Conservation (phyloP, 2,113 vertebrate genomes). For the Oncorhynchus masou region DNA sequence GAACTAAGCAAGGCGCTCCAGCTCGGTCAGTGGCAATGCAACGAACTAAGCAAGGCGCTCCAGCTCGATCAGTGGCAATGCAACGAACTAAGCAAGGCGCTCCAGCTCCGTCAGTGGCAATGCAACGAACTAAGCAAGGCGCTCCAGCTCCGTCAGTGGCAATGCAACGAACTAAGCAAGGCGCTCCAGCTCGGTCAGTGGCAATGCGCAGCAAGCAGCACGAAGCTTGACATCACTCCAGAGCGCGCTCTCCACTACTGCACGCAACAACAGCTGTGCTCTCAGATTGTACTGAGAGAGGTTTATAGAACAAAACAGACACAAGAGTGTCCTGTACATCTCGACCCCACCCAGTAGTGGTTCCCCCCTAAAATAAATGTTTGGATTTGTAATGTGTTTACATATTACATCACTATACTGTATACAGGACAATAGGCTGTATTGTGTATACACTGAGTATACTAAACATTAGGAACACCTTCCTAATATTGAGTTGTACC, state of each 20-base stretch:
- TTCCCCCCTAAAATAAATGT: too few species aligned
- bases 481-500: too few species aligned
- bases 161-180: background rate
- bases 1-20: slow-evolving; percentile 10
- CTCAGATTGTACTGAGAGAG: slow-evolving; percentile 53
- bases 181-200: slow-evolving; percentile 16
- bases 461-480: too few species aligned
- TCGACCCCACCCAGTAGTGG: slow-evolving; percentile 56
- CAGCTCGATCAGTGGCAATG: slow-evolving; percentile 7
- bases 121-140: background rate
- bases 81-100: slow-evolving; percentile 2
- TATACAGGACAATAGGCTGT: too few species aligned
- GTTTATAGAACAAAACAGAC: slow-evolving; percentile 50
- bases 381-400: too few species aligned
- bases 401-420: too few species aligned
- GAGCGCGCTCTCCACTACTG: slow-evolving; percentile 43
- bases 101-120: slow-evolving; percentile 18
- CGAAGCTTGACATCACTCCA: slow-evolving; percentile 50
- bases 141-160: slow-evolving; percentile 17
- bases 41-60: slow-evolving; percentile 10
- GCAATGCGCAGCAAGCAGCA: slow-evolving; percentile 35
- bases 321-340: slow-evolving; percentile 61
- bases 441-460: too few species aligned
- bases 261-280: slow-evolving; percentile 63
- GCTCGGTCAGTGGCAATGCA: slow-evolving; percentile 8